These are phyloP conservation scores for Onychorhynchus coronatus DNA, from an alignment of 2,113 vertebrate genomes.

Conservation along the genomic window DNA sequence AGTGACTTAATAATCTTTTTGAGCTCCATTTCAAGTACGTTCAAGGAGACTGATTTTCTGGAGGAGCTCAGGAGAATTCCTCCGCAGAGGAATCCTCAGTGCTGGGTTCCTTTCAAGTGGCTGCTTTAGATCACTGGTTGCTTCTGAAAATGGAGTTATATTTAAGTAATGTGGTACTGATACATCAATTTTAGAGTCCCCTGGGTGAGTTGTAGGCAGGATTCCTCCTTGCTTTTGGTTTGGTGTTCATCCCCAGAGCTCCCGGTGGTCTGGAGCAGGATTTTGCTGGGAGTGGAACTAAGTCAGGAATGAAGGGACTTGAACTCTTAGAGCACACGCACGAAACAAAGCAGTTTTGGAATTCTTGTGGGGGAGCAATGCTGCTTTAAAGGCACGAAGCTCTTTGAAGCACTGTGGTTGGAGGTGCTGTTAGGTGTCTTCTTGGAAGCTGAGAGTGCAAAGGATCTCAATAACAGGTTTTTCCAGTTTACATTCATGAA, in stretches of 20 bases:
- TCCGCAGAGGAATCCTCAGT: background rate
- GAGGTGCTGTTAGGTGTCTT: background rate
- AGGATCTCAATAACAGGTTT: background rate
- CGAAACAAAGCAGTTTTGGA: background rate
- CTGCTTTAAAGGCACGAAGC: background rate
- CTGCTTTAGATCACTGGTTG: background rate
- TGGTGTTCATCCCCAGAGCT: background rate
- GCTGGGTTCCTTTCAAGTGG: background rate
- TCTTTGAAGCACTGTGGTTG: background rate
- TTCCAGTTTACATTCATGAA: constrained; percentile 4
- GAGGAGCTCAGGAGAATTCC: background rate
- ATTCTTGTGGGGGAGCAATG: background rate
- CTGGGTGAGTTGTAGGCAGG: background rate
- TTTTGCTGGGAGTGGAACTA: background rate
- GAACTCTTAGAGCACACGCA: fast-evolving
- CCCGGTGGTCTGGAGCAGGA: background rate
- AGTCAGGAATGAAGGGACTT: background rate
- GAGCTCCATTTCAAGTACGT: background rate
- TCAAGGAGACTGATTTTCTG: background rate
- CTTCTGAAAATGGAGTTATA: background rate
- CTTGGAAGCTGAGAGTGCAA: background rate
- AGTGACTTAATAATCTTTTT: background rate
- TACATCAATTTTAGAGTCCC: background rate
- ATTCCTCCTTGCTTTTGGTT: background rate
- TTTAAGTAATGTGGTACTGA: background rate